phyloP scores from a whole-genome alignment of 2,797 vertebrate species.

The Tenualosa ilisha region DNA sequence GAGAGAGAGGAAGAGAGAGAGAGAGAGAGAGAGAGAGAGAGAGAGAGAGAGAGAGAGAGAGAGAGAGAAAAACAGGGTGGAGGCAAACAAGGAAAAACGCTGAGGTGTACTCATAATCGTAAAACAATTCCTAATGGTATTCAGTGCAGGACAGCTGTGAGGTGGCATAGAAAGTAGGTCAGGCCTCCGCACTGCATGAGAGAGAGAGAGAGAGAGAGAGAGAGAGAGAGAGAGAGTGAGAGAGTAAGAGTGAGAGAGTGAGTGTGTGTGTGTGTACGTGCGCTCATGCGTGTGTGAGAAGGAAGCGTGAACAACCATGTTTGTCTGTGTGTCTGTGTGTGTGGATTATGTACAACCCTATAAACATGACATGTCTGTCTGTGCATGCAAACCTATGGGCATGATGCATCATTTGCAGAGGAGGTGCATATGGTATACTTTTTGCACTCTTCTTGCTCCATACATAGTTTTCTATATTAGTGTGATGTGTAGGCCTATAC shows the following conservation, averaged over 20 bases:
- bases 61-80: not conserved
- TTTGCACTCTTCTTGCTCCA: not conserved
- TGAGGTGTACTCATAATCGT: constrained; percentile 58
- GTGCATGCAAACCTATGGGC: too few relatives aligned
- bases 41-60: not conserved
- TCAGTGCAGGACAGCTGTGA: constrained; percentile 68
- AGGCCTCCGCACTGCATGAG: constrained; percentile 41
- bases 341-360: not conserved
- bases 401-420: not conserved
- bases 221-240: not conserved
- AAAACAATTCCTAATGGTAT: constrained; percentile 61
- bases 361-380: too few relatives aligned
- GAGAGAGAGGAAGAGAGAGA: not conserved
- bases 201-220: not conserved
- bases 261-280: not conserved
- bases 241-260: not conserved
- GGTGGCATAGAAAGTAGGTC: constrained; percentile 73
- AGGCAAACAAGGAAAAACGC: not conserved
- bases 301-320: not conserved
- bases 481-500: not conserved
- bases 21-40: not conserved
- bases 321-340: not conserved
- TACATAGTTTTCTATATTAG: not conserved
- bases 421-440: not conserved
- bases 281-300: not conserved